Conservation (phyloP, 2,113 vertebrate species). For the Saguinus midas region DNA sequence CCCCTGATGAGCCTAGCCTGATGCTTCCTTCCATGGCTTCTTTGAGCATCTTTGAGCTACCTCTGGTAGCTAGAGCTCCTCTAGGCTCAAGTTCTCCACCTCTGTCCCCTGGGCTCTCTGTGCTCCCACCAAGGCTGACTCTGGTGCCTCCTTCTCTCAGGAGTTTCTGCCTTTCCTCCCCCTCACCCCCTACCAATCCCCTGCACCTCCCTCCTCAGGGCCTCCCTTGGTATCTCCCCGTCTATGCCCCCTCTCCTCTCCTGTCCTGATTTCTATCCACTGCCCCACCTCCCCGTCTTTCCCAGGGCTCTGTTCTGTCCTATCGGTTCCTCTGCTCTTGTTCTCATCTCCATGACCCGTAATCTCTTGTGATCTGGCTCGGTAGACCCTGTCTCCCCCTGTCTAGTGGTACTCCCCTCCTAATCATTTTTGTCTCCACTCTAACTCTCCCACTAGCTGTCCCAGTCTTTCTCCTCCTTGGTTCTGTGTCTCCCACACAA, state of each 20-base stretch:
- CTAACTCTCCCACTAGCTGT: background rate
- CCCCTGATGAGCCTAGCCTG: background rate
- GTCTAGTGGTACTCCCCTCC: background rate
- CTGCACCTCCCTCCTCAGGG: background rate
- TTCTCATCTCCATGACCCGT: background rate
- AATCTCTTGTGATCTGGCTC: background rate
- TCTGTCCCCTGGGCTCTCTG: background rate
- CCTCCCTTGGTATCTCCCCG: background rate
- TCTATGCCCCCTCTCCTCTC: background rate
- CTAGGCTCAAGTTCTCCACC: background rate
- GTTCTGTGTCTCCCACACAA: background rate
- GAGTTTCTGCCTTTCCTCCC: background rate
- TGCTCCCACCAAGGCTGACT: background rate
- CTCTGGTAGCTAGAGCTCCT: background rate
- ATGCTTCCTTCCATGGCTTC: background rate
- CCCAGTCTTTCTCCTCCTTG: background rate
- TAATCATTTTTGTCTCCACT: background rate
- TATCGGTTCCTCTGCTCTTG: background rate
- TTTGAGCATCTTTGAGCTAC: background rate
- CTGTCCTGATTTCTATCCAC: background rate
- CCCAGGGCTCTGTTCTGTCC: background rate
- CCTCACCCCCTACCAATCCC: background rate
- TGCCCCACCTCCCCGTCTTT: background rate
- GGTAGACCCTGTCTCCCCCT: background rate
- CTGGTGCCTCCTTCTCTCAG: background rate